phyloP scores from a whole-genome alignment of 2,888 invertebrate genomes.

The Stegana nigrithorax region DNA sequence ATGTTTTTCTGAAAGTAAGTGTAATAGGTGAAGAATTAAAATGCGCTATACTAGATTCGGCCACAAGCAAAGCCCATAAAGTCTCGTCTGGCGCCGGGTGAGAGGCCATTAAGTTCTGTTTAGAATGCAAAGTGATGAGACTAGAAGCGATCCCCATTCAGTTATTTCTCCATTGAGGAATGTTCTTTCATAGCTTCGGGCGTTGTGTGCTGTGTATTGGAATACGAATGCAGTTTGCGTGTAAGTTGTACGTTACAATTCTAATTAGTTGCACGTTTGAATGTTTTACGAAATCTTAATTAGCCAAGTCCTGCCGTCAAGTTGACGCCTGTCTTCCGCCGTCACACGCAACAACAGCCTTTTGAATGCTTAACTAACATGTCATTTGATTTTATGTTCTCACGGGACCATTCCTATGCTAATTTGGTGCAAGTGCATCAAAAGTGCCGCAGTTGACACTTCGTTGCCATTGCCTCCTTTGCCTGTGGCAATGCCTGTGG shows the following conservation, averaged over 20 bases:
- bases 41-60: slow-evolving; percentile 40
- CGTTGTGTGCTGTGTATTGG: no score
- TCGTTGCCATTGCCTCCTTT: slow-evolving; percentile 15
- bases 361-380: slow-evolving; percentile 50
- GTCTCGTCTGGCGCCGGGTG: slow-evolving; percentile 63
- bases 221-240: no score
- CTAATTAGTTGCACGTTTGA: slow-evolving; percentile 57
- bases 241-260: slow-evolving; percentile 53
- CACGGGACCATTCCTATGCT: slow-evolving; percentile 62
- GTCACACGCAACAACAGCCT: slow-evolving; percentile 9
- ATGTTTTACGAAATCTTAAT: slow-evolving; percentile 49
- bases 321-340: slow-evolving; percentile 48
- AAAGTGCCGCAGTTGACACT: slow-evolving; percentile 47
- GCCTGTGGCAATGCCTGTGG: background rate
- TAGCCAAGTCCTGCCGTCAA: slow-evolving; percentile 52
- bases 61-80: slow-evolving; percentile 50
- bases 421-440: slow-evolving; percentile 54
- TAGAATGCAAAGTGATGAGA: background rate
- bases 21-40: no score
- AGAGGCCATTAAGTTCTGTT: slow-evolving; percentile 47
- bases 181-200: background rate
- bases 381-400: slow-evolving; percentile 60
- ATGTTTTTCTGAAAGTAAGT: no score
- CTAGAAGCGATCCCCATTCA: slow-evolving; percentile 2
- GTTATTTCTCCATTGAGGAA: background rate